A percentile compares a stretch with the other conserved stretches of the same genome.
Conservation (phyloP, 2,888 invertebrate species). For the Tiliacea citrago region DNA sequence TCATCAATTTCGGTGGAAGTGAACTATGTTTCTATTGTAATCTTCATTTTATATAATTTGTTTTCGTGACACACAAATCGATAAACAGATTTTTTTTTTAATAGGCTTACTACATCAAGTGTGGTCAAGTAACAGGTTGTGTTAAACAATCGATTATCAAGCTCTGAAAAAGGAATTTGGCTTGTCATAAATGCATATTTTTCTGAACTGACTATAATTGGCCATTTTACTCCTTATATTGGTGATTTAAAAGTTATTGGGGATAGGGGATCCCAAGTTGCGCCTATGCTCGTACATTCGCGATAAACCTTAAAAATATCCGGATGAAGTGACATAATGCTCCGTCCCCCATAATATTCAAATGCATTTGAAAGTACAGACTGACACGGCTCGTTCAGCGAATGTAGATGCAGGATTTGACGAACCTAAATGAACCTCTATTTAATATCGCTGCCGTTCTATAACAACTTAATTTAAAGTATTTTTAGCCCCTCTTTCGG, state of each 20-base stretch:
- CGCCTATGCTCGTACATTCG: slow-evolving; percentile 28
- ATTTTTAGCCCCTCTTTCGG: slow-evolving; percentile 24
- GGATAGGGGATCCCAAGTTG: background rate
- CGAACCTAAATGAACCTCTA: slow-evolving; percentile 22
- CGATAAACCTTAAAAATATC: slow-evolving; percentile 43
- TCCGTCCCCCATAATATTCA: slow-evolving; percentile 79
- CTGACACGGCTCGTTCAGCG: slow-evolving; percentile 61
- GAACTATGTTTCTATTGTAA: background rate
- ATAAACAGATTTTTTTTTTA: background rate
- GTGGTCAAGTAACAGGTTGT: background rate
- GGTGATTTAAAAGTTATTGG: background rate
- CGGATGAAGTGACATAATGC: slow-evolving; percentile 64
- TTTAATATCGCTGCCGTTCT: slow-evolving; percentile 32
- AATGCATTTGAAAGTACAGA: slow-evolving; percentile 77
- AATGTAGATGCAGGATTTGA: slow-evolving; percentile 30
- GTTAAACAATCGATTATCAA: background rate
- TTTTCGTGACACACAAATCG: background rate
- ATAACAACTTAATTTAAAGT: slow-evolving; percentile 16
- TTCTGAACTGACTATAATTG: background rate
- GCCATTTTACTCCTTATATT: background rate
- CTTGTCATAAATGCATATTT: background rate
- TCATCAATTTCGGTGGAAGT: background rate
- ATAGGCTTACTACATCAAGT: background rate
- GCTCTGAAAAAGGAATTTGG: background rate
- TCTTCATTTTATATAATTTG: background rate